Base-by-base conservation (phyloP, 92 coral and sea anemone genomes). In the Palythoa grandis region DNA sequence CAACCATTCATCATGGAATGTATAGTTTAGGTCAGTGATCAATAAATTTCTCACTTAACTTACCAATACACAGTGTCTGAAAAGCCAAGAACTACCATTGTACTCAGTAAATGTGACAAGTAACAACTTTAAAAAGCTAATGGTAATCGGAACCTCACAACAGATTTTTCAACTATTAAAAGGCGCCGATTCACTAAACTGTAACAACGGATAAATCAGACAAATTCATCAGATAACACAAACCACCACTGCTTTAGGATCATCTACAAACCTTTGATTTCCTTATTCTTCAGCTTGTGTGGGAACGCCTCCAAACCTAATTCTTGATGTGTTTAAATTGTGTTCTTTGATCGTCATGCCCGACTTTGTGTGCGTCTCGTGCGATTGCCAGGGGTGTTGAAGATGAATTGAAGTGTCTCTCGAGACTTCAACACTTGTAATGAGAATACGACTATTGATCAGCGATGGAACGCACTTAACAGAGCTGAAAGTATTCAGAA, bases 391-490 rank as follows among this genome's bases (percentile, higher is more conserved):
- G 14, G 67, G 23, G 47, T 25, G 67, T 15, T 9, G 5, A 14
- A 50, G 54, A 20, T 17, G 11, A 10, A 13, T 25, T 37, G 7
- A 11, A 29, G 47, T 37, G 74, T 16, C 74, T 25, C 39, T 5
- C 35, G 74, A 69, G 43, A 69, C 40, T 37, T 69, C 47, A n/a
- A 19, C 19, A n/a, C 72, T 19, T n/a, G 71, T 80, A 43, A 48
- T 43, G 52, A 65, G 85, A 80, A 80, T 40, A 40, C 43, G 22
- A 22, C 13, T 66, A 35, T 66, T 80, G 85, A 65, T 80, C 72
- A 78, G 54, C 40, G 50, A 24, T 12, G 48, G 35, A 77, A 17
- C 23, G 24, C n/a, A 1, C 17, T 50, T 24, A 48, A 17, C 11
- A 48, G 50, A 2, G 24, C 58, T 74, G 38, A 47, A 22, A 74